Base-by-base conservation (phyloP, 1,140 invertebrate genomes). In the Trigoniulus corallinus region DNA sequence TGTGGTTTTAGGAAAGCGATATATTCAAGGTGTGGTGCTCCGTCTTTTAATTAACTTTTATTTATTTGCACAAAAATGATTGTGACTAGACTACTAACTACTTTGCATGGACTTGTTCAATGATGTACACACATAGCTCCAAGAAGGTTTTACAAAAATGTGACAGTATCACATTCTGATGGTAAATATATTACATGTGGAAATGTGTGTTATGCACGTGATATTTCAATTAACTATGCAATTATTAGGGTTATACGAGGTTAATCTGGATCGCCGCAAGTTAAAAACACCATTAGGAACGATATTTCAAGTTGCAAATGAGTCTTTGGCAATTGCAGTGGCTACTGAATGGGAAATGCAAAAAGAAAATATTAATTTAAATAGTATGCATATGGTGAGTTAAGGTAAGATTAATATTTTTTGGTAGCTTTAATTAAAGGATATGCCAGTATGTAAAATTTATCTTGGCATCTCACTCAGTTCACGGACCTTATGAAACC, bases 321-420 rank as follows among this genome's bases (percentile, higher is more conserved):
- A 95, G 69, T 75, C 80, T n/a, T 66, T 98, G 29, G 92, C 92
- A 15, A 70, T 93, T 50, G 88, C 86, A 15, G 76, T 97, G 37
- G 87, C 88, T 2, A 75, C 81, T 44, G 92, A 97, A 74, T 97
- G 92, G 85, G 78, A 87, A 59, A 68, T 78, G n/a, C 89, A 96
- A 64, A 76, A 78, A 53, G 74, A 83, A 34, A 70, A 71, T 51
- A 84, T 97, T 51, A 67, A 81, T 50, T 78, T 77, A 59, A 78
- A 80, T 51, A 75, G 72, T 48, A 94, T 95, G 89, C 88, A 94
- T 66, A 69, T 96, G 68, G 29, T 34, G 15, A 34, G 29, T 7
- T 7, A 10, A 43, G 18, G 39, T 1, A 49, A 25, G n/a, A n/a
- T n/a, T n/a, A n/a, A n/a, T n/a, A n/a, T n/a, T n/a, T n/a, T n/a